Base-by-base conservation (phyloP, 2,113 vertebrate genomes). In the Corythoichthys intestinalis region DNA sequence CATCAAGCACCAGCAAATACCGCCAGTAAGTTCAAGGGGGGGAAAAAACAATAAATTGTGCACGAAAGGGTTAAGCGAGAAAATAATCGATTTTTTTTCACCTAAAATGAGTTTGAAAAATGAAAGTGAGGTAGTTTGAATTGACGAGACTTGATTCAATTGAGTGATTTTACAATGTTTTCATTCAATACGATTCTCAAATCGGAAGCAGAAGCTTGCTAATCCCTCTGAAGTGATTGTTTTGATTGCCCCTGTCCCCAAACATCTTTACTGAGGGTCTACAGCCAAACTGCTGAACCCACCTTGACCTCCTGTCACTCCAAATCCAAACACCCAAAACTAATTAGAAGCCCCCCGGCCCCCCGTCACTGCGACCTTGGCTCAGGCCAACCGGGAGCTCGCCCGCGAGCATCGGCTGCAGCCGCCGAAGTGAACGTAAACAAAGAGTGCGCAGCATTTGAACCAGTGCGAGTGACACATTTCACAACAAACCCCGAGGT, bases 341-440 rank as follows among this genome's bases (percentile, higher is more conserved):
- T 78, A 91, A 90, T 90, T 90, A 90, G 79, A 86, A 73, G 66
- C 67, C 67, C 65, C 66, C 66, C 52, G 57, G n/a, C 14, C 70
- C 67, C 61, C 73, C 67, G 49, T 53, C 8, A 44, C 66, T n/a
- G 50, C 48, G 76, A 70, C 74, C 67, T 73, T 39, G 65, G 76
- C 37, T 0, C 6, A n/a, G 41, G 65, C 63, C 62, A 17, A 58
- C 28, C 11, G 4, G 28, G 10, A 35, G 9, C 54, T 34, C 2
- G 9, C 54, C 28, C 4, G n/a, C 60, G 35, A 41, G 58, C 14
- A 38, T 17, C 17, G 39, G 68, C 62, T 52, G 70, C 74, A 80
- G 69, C 73, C 83, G 87, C 85, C 76, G 86, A 90, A 89, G 90
- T 78, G 87, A 89, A 90, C 76, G 86, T 88, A 91, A 90, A 91